Evolutionary conservation across 1,140 invertebrate species (phyloP).

Genomic region (Pseudobourletiella spinata): DNA sequence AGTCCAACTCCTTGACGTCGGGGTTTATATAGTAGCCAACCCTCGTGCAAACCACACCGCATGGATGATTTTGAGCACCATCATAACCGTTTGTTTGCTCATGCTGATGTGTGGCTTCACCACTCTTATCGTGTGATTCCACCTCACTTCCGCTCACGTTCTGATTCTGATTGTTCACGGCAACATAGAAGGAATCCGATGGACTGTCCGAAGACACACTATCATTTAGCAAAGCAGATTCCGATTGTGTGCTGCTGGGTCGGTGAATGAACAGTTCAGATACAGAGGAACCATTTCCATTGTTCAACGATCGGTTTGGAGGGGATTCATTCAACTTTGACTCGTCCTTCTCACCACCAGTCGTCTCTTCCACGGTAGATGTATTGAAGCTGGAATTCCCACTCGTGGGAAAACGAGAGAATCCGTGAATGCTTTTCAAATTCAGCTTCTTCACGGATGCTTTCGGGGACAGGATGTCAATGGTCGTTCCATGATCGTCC

Average conservation of each 20-base stretch:
- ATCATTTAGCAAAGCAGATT: not conserved
- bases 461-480: constrained; percentile 45
- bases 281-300: not conserved
- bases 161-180: constrained; percentile 2
- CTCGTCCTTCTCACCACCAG: not conserved
- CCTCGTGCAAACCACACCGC: constrained; percentile 40
- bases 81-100: not conserved
- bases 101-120: not conserved
- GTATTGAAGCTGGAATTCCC: not conserved
- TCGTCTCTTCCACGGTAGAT: not conserved
- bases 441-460: constrained; percentile 41
- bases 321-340: not conserved
- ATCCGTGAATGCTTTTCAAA: constrained; percentile 1
- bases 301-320: not conserved
- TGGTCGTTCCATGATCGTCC: constrained; percentile 38
- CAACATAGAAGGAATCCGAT: not conserved
- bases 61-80: constrained; percentile 6
- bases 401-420: not conserved
- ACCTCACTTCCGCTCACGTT: not conserved
- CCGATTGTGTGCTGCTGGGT: not conserved
- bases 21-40: constrained; percentile 82
- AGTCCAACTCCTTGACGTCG: constrained; percentile 60
- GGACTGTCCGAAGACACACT: not conserved
- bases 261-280: not conserved
- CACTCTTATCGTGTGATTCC: not conserved